A percentile compares a stretch with the other conserved stretches of the same genome.
phyloP scores from a whole-genome alignment of 2,888 invertebrate species.

The Scotopteryx bipunctaria region DNA sequence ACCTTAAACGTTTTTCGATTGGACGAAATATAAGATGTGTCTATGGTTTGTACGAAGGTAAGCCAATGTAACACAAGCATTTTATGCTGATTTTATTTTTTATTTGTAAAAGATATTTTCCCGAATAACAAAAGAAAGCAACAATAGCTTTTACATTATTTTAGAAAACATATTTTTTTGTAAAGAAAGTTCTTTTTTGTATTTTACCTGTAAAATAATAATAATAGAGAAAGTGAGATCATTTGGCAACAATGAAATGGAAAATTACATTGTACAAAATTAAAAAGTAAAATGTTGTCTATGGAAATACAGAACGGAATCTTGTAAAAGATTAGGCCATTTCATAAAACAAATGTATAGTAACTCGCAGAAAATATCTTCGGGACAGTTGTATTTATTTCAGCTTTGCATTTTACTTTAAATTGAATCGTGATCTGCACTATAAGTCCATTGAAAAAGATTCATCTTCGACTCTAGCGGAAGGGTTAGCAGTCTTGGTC shows the following conservation, averaged over 20 bases:
- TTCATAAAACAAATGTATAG: conserved; percentile 85
- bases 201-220: neutral
- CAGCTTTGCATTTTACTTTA: conserved; percentile 82
- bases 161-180: neutral
- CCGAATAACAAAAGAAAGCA: too few species aligned
- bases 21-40: neutral
- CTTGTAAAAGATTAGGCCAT: conserved; percentile 85
- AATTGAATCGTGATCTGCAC: conserved; percentile 80
- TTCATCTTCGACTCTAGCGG: conserved; percentile 76
- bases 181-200: neutral
- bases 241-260: conserved; percentile 60
- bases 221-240: conserved; percentile 43
- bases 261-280: conserved; percentile 68
- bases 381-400: conserved; percentile 83
- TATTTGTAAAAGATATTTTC: too few species aligned
- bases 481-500: conserved; percentile 81
- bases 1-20: conserved; percentile 15
- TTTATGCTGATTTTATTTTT: neutral
- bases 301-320: conserved; percentile 83
- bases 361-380: conserved; percentile 83
- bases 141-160: neutral
- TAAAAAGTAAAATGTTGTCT: conserved; percentile 77
- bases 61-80: conserved; percentile 7
- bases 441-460: conserved; percentile 75
- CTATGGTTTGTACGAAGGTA: conserved; percentile 1